Base-by-base conservation (phyloP, 2,797 vertebrate genomes). In the Hapalemur alaotrensis region DNA sequence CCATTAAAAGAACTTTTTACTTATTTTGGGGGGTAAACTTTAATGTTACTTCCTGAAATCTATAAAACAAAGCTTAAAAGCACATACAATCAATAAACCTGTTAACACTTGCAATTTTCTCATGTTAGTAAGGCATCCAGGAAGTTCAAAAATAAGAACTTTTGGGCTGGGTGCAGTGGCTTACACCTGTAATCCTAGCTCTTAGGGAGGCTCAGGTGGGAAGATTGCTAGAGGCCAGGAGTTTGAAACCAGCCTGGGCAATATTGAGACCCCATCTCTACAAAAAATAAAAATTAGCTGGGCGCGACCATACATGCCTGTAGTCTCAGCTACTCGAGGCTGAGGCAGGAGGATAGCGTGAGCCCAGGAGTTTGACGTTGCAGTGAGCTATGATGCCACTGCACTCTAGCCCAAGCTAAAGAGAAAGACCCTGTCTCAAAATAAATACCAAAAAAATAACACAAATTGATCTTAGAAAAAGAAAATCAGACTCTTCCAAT, bases 31-130 rank as follows among this genome's bases (percentile, higher is more conserved):
- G 13, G 17, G 32, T 30, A 79, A 61, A 82, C 46, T 35, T 81
- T 14, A 30, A 5, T 46, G 32, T 83, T 83, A 69, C 38, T 76
- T 81, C 48, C 41, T 41, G 9, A 76, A 95, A 81, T 73, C 46
- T 76, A 65, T 32, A 96, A 78, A 78, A 41, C 57, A 93, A 82
- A 96, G 59, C 57, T 67, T 82, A 63, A 57, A 50, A 65, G 57
- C 6, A 91, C 32, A 57, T 52, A 61, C 3, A 73, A 73, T 48
- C 85, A 69, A 69, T 90, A 67, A 75, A 73, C 59, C 63, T 87
- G 14, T 17, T 83, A 91, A 52, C 38, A 83, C 5, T 35, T 28
- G 67, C n/a, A 50, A 87, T 84, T 59, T 65, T 72, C 67, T 84
- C 46, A 83, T 0, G 7, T 43, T 63, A 75, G 11, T 0, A 86